phyloP scores from a whole-genome alignment of 2,113 vertebrate species.

The Festucalex cinctus region DNA sequence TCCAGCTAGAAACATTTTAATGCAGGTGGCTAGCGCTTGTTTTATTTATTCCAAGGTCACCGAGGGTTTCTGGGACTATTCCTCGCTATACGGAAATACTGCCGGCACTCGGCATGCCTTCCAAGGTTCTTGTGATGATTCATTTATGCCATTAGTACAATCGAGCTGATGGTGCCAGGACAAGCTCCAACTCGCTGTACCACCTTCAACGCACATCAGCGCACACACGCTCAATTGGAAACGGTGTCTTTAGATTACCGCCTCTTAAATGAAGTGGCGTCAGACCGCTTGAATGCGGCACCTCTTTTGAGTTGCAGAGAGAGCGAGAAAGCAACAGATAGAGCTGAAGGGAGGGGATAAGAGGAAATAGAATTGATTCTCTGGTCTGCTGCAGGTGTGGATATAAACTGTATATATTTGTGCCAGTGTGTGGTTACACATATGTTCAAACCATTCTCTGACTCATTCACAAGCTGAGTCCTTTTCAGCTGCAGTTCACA shows the following conservation, averaged over 20 bases:
- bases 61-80: constrained; percentile 46
- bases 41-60: constrained; percentile 53
- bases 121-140: constrained; percentile 48
- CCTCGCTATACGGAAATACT: constrained; percentile 39
- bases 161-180: constrained; percentile 42
- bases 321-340: constrained; percentile 3
- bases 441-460: not conserved
- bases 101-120: constrained; percentile 24
- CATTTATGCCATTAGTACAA: constrained; percentile 63
- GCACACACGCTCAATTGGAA: constrained; percentile 22
- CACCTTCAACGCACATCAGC: not conserved
- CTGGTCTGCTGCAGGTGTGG: not conserved
- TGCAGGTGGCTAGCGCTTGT: constrained; percentile 19
- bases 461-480: not conserved
- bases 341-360: not conserved
- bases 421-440: not conserved
- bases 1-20: constrained; percentile 2
- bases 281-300: constrained; percentile 46
- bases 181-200: constrained; percentile 17
- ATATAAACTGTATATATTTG: not conserved
- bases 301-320: constrained; percentile 28
- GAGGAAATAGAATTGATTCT: not conserved
- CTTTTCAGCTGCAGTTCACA: not conserved
- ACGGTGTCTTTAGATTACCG: constrained; percentile 27
- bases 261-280: constrained; percentile 53